Evolutionary conservation across 2,113 vertebrate species (phyloP).

Genomic region (Myotis davidii): DNA sequence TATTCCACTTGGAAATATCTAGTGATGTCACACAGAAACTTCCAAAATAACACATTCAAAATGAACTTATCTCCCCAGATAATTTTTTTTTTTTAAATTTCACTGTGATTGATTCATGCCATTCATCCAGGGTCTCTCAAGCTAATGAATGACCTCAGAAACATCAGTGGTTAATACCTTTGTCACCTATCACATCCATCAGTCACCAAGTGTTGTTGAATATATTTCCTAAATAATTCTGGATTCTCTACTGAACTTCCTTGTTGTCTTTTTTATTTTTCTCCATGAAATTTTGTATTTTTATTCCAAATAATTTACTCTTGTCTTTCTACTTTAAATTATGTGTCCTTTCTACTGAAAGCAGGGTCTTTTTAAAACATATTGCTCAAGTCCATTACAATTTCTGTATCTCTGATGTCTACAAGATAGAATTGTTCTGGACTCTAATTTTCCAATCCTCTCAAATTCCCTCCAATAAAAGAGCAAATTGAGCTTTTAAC

Average conservation of each 20-base stretch:
- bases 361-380: background rate
- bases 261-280: background rate
- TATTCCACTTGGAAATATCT: background rate
- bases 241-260: background rate
- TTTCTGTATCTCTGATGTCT: background rate
- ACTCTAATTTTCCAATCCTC: background rate
- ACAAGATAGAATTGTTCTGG: background rate
- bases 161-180: background rate
- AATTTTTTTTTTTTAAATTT: background rate
- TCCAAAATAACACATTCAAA: background rate
- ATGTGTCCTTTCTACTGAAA: background rate
- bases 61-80: background rate
- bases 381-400: background rate
- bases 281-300: background rate
- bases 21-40: background rate
- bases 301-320: background rate
- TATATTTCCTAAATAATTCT: background rate
- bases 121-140: background rate
- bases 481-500: background rate
- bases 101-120: background rate
- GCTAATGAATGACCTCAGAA: background rate
- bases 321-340: background rate
- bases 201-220: background rate
- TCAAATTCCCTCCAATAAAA: background rate
- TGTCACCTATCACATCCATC: background rate